Conservation (phyloP, 2,797 vertebrate genomes). For the Monodelphis domestica region DNA sequence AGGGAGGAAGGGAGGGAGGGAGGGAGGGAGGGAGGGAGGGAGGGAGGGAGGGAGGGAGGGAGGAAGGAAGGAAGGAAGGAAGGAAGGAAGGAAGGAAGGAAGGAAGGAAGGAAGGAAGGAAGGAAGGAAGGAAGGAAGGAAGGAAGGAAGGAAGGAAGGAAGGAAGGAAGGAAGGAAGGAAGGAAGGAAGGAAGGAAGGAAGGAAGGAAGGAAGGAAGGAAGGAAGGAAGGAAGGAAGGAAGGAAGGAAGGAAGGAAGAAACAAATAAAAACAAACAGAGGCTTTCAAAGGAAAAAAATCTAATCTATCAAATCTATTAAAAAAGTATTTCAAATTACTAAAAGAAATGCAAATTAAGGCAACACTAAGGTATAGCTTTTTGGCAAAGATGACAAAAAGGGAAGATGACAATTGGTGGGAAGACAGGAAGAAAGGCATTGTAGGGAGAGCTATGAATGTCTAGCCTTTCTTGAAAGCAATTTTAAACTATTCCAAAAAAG, state of each 20-base stretch:
- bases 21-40: constrained; percentile 1
- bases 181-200: not conserved
- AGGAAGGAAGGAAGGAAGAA: no score
- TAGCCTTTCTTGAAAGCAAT: not conserved
- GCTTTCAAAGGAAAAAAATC: not conserved
- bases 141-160: not conserved
- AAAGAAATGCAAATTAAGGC: not conserved
- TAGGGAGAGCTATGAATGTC: not conserved
- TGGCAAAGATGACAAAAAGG: not conserved
- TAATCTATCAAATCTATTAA: not conserved
- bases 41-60: not conserved
- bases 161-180: not conserved
- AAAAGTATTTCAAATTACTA: not conserved
- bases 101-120: not conserved
- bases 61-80: not conserved
- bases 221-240: not conserved
- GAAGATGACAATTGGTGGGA: not conserved
- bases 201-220: not conserved
- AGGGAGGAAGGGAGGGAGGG: constrained; percentile 17
- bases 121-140: constrained; percentile 12
- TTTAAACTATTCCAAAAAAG: not conserved
- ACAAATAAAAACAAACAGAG: no score
- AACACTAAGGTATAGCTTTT: not conserved
- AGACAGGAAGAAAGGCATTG: not conserved
- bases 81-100: not conserved